Conservation (phyloP, 2,888 invertebrate species). For the Pheosia tremula region DNA sequence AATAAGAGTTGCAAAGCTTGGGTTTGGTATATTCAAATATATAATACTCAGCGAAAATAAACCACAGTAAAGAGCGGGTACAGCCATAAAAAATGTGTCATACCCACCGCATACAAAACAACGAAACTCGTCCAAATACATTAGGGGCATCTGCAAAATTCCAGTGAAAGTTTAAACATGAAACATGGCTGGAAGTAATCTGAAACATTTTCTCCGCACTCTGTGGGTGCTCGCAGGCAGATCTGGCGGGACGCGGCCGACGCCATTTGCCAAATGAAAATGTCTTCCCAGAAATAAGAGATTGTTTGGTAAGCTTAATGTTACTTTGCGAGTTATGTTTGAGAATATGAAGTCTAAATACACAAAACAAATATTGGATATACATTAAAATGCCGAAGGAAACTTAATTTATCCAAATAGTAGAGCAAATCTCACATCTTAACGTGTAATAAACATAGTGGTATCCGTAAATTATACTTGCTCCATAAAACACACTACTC, state of each 20-base stretch:
- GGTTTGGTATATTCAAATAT: background rate
- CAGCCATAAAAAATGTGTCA: background rate
- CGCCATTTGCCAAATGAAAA: conserved; percentile 37
- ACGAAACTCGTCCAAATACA: conserved; percentile 17
- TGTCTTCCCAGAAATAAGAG: conserved; percentile 4
- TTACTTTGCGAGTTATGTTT: background rate
- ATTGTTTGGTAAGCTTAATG: background rate
- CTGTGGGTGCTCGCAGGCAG: conserved; percentile 10
- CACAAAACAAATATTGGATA: too few species aligned
- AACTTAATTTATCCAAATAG: too few species aligned
- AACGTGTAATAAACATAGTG: too few species aligned
- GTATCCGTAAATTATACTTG: too few species aligned
- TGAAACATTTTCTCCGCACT: conserved; percentile 15
- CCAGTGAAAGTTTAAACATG: conserved; percentile 34
- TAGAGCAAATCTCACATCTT: too few species aligned
- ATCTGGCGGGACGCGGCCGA: conserved; percentile 7
- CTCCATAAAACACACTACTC: too few species aligned
- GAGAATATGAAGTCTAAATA: background rate
- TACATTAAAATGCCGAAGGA: too few species aligned
- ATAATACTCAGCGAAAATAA: background rate
- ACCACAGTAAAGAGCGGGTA: background rate
- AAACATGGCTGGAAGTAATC: conserved; percentile 36
- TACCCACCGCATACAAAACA: background rate
- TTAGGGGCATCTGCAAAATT: conserved; percentile 27
- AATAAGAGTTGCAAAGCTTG: background rate